phyloP scores from a whole-genome alignment of 2,797 vertebrate species.

The Cyprinodon diabolis region DNA sequence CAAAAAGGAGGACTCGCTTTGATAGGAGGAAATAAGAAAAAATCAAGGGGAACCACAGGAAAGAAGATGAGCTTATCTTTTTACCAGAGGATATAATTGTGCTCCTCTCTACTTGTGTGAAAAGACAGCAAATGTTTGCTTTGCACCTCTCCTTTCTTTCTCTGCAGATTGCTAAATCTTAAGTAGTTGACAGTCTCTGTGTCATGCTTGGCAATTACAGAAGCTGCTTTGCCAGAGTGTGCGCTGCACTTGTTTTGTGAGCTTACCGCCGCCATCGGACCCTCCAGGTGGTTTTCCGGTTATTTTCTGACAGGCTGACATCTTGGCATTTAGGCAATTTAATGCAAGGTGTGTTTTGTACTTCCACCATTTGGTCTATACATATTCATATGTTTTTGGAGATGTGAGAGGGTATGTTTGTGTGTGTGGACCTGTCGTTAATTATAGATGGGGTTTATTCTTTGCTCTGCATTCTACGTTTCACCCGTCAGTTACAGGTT shows the following conservation, averaged over 20 bases:
- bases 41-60: conserved; percentile 30
- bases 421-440: conserved; percentile 9
- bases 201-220: conserved; percentile 46
- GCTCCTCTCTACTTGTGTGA: conserved; percentile 27
- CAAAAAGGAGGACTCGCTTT: conserved; percentile 9
- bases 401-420: neutral
- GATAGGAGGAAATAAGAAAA: conserved; percentile 36
- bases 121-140: conserved; percentile 49
- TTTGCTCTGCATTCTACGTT: conserved; percentile 17
- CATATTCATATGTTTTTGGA: conserved; percentile 1
- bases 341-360: conserved; percentile 20
- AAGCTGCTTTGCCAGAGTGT: conserved; percentile 14
- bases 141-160: conserved; percentile 34
- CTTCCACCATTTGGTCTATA: conserved; percentile 3
- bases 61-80: conserved; percentile 29
- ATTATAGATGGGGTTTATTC: conserved; percentile 31
- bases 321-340: conserved; percentile 26
- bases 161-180: conserved; percentile 49
- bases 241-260: conserved; percentile 23
- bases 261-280: neutral
- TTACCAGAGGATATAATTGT: conserved; percentile 43
- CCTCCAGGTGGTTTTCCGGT: conserved; percentile 36
- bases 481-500: conserved; percentile 38
- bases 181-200: conserved; percentile 52
- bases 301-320: conserved; percentile 26